phyloP scores from a whole-genome alignment of 2,113 vertebrate genomes.

The Salvelinus namaycush region DNA sequence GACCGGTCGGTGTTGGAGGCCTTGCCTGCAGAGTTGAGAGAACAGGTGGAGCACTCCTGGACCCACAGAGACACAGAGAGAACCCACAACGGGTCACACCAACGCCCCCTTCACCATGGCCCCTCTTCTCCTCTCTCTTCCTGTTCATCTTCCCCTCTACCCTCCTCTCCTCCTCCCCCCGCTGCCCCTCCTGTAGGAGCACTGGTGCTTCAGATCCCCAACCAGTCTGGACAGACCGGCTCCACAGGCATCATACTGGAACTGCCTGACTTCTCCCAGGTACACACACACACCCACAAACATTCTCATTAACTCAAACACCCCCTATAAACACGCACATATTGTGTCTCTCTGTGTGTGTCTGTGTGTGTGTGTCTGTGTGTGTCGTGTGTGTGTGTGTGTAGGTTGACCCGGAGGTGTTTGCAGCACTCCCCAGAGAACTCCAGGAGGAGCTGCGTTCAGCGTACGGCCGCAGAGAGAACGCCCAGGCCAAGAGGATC shows the following conservation, averaged over 20 bases:
- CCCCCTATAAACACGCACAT: background rate
- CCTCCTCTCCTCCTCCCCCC: slow-evolving; percentile 57
- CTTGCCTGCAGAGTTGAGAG: slow-evolving; percentile 86
- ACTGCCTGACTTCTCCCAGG: slow-evolving; percentile 93
- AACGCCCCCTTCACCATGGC: slow-evolving; percentile 14
- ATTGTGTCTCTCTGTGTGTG: background rate
- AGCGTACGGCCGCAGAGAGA: slow-evolving; percentile 83
- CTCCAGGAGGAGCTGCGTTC: slow-evolving; percentile 91
- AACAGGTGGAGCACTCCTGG: slow-evolving; percentile 87
- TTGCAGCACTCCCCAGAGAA: slow-evolving; percentile 90
- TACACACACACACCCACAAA: slow-evolving; percentile 37
- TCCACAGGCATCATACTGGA: slow-evolving; percentile 85
- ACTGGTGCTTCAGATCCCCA: slow-evolving; percentile 87
- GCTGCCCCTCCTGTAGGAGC: slow-evolving; percentile 73
- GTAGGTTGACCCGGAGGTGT: slow-evolving; percentile 96
- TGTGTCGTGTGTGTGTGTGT: slow-evolving; percentile 7
- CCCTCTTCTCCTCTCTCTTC: slow-evolving; percentile 47
- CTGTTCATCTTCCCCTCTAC: slow-evolving; percentile 49
- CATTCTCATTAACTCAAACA: background rate
- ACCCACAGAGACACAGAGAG: slow-evolving; percentile 66
- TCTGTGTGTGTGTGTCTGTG: too few species aligned
- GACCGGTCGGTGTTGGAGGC: slow-evolving; percentile 92
- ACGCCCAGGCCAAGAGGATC: slow-evolving; percentile 63
- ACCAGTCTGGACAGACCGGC: slow-evolving; percentile 76
- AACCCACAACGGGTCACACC: slow-evolving; percentile 28